Evolutionary conservation across 1,140 invertebrate genomes (phyloP), one percentile per base, ranked within the genome.

Genomic region (Oryzaephilus surinamensis): DNA sequence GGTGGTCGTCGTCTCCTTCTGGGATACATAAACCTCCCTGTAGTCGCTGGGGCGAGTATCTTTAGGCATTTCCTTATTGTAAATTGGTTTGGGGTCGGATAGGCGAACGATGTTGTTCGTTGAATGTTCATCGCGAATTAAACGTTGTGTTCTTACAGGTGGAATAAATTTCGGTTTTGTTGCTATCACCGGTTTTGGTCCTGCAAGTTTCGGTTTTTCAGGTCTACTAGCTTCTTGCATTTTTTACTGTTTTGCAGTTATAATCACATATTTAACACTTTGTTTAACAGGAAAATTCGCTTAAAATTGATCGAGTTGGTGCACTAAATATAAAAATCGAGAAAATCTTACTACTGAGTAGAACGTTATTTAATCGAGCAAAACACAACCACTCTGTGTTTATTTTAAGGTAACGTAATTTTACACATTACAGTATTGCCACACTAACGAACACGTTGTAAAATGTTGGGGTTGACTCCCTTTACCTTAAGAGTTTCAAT

Each of bases 401-500:
- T 4, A 24, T 24, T 24, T 24, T 7, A 11, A n/a, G 11, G 8
- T 7, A 7, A 24, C 10, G 4, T n/a, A 24, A 24, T 21, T 21
- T 21, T 41, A 35, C 32, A 33, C 28, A 38, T 36, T 39, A 41
- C 49, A 45, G 37, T 40, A 42, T 32, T 50, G 28, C 46, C 46
- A 54, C 45, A 43, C 45, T 50, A 46, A 46, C 43, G 34, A 55
- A 46, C 51, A 56, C 50, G 55, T 57, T 60, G 54, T 49, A 42
- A 51, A n/a, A 11, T 56, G 50, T 57, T 51, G 45, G 55, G 58
- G 58, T 59, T 46, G 52, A 58, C 54, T 61, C 57, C 58, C 58
- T 54, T n/a, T 54, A 45, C 41, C 43, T 42, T 32, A 28, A 41
- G 16, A 37, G 32, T 44, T 55, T 51, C 29, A 33, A 33, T 24